A percentile compares a stretch with the other conserved stretches of the same genome.
Evolutionary conservation across 2,797 vertebrate genomes (phyloP).

Genomic region (Anguilla megastoma): DNA sequence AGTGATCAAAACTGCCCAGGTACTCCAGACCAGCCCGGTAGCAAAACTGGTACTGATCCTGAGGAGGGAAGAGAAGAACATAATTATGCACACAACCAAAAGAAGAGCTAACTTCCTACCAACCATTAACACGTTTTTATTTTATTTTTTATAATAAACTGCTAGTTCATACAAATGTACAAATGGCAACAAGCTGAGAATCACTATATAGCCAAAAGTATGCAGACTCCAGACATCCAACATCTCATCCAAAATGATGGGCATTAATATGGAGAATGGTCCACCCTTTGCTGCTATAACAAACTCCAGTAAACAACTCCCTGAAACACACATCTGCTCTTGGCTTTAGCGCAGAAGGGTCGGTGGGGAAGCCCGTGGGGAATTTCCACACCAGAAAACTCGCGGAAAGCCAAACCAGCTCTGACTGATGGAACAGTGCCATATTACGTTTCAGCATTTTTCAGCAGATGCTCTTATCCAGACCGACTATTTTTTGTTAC

Average conservation of each 20-base stretch:
- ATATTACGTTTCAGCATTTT: not conserved
- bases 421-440: not conserved
- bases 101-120: not conserved
- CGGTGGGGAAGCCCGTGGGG: not conserved
- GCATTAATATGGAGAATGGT: no score
- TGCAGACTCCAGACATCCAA: no score
- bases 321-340: not conserved
- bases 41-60: slow-evolving; percentile 99
- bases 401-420: not conserved
- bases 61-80: slow-evolving; percentile 30
- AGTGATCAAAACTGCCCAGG: slow-evolving; percentile 99
- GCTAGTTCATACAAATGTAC: not conserved
- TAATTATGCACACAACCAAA: not conserved
- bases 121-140: not conserved
- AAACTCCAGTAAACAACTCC: not conserved
- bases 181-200: not conserved
- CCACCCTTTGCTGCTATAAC: no score
- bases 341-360: not conserved
- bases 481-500: not conserved
- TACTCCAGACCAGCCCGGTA: slow-evolving; percentile 97
- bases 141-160: not conserved
- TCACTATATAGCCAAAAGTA: not conserved
- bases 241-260: no score
- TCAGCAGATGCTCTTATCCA: not conserved
- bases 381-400: not conserved